A percentile compares a stretch with the other conserved stretches of the same genome.
Evolutionary conservation across 1,140 invertebrate genomes (phyloP).

Genomic region (Arctopsyche grandis): DNA sequence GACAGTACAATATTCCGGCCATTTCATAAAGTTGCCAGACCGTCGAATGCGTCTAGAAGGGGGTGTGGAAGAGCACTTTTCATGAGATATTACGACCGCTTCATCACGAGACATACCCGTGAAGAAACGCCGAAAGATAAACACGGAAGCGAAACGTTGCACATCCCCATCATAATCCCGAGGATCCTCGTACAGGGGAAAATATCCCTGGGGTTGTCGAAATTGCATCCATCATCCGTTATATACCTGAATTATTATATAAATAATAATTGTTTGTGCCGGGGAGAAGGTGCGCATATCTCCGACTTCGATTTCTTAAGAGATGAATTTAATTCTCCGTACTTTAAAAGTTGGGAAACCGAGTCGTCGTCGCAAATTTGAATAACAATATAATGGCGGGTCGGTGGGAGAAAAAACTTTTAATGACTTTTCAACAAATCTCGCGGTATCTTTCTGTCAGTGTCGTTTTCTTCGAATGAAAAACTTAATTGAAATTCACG

Average conservation of each 20-base stretch:
- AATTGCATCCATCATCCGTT: too few species aligned
- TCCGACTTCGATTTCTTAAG: too few species aligned
- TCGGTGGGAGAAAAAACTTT: neutral
- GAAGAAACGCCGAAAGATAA: neutral
- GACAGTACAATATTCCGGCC: slow-evolving; percentile 14
- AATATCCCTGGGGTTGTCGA: too few species aligned
- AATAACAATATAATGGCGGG: too few species aligned
- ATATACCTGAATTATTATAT: too few species aligned
- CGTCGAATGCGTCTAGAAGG: neutral
- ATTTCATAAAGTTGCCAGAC: slow-evolving; percentile 11
- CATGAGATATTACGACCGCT: slow-evolving; percentile 51
- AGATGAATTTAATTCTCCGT: too few species aligned
- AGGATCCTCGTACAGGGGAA: neutral
- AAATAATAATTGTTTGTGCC: too few species aligned
- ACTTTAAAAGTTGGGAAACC: too few species aligned
- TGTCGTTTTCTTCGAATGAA: neutral
- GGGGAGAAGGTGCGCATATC: too few species aligned
- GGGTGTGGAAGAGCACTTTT: slow-evolving; percentile 43
- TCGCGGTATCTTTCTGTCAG: neutral
- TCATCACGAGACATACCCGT: slow-evolving; percentile 39
- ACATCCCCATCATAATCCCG: neutral
- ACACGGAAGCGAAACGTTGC: neutral
- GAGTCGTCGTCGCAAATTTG: too few species aligned
- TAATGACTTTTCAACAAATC: slow-evolving; percentile 1
- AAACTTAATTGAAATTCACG: slow-evolving; percentile 4